Conservation (phyloP, 2,888 invertebrate genomes). For the Cryptocephalus primarius region DNA sequence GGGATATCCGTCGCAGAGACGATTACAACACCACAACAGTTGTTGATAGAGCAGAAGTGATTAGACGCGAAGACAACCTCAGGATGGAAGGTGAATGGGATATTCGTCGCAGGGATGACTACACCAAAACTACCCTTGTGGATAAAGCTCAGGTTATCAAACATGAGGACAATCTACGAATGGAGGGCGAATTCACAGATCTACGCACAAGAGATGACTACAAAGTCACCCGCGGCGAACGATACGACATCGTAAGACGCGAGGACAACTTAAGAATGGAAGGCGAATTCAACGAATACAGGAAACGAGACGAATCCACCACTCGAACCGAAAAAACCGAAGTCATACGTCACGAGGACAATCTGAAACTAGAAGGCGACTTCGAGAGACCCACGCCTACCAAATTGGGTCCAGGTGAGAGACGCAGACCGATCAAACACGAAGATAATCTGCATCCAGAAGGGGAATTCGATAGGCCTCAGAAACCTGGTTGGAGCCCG, state of each 20-base stretch:
- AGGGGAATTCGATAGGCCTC: constrained; percentile 39
- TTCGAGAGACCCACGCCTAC: constrained; percentile 41
- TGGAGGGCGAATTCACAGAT: constrained; percentile 33
- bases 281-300: constrained; percentile 44
- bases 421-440: constrained; percentile 35
- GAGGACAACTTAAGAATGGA: constrained; percentile 61
- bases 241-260: constrained; percentile 48
- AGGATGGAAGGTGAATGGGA: constrained; percentile 39
- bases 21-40: constrained; percentile 43
- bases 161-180: constrained; percentile 54
- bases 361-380: constrained; percentile 50
- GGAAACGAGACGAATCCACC: constrained; percentile 47
- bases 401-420: constrained; percentile 33
- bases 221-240: constrained; percentile 47
- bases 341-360: constrained; percentile 45
- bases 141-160: constrained; percentile 45
- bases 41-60: constrained; percentile 44
- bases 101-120: constrained; percentile 40
- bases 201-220: constrained; percentile 40
- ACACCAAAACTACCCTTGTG: constrained; percentile 41
- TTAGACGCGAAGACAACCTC: constrained; percentile 55
- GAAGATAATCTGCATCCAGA: constrained; percentile 46
- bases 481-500: constrained; percentile 33
- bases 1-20: constrained; percentile 35
- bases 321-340: constrained; percentile 47